Evolutionary conservation across 2,888 invertebrate genomes (phyloP), one percentile per base, ranked within the genome.

Genomic region (Branchellion lobata): DNA sequence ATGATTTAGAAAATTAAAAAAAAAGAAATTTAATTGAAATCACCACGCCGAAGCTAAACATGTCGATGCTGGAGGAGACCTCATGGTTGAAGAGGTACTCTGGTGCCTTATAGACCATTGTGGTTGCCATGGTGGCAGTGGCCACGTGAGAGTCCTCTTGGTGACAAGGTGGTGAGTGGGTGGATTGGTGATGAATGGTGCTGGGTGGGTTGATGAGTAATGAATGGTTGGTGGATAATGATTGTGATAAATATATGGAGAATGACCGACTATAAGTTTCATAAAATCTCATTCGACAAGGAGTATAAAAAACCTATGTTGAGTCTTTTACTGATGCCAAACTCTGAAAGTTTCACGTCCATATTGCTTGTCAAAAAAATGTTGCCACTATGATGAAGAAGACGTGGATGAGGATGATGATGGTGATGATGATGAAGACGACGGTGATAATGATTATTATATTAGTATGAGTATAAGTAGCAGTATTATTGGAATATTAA

Each of bases 21-120:
- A 21, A 36, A 31, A 36, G 40, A n/a, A 65, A 14, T 65, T 65
- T n/a, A 5, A 14, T 14, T 24, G 29, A n/a, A 77, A 53, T 29
- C 29, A 81, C 81, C 29, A 81, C 71, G 11, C 81, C 81, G 47
- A 36, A 75, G 74, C 79, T 79, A 57, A 74, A 81, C 53, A 79
- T 65, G 61, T 81, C 81, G 0, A 68, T 79, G 40, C 36, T 72
- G 27, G 57, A 8, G 2, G 81, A 81, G 27, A 81, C 65, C 31
- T 68, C 73, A 24, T 79, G 65, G 40, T 75, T 34, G 33, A 29
- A 24, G 3, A 79, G 47, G 29, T 81, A 81, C 33, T 81, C 81
- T 34, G 69, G 68, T n/a, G 81, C 78, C 81, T 79, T 81, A 53
- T 81, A 81, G 0, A 79, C 34, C 1, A 74, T 69, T 21, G 81